These are phyloP conservation scores for Anarsia innoxiella DNA, from an alignment of 2,888 invertebrate genomes.

Conservation along the genomic window DNA sequence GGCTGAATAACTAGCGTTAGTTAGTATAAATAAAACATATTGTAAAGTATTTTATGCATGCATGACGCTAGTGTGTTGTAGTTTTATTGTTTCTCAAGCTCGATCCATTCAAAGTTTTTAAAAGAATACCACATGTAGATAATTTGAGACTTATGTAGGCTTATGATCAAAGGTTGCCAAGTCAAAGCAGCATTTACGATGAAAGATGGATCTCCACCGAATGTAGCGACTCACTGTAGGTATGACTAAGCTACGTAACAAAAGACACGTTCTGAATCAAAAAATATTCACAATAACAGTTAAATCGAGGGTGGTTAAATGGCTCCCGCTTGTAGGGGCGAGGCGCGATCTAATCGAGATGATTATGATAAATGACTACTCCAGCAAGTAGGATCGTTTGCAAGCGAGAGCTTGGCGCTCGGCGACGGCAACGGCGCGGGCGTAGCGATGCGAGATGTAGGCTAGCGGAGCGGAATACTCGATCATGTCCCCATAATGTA, in stretches of 20 bases:
- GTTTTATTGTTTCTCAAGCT: no score
- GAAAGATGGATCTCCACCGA: constrained; percentile 33
- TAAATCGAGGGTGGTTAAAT: constrained; percentile 69
- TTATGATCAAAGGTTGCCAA: constrained; percentile 20
- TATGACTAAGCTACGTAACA: constrained; percentile 35
- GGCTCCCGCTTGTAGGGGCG: constrained; percentile 47
- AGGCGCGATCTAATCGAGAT: constrained; percentile 66
- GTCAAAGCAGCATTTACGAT: constrained; percentile 36
- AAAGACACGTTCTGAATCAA: constrained; percentile 49
- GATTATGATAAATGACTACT: constrained; percentile 68
- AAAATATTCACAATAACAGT: constrained; percentile 65
- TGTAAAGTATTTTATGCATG: no score
- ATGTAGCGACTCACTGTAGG: constrained; percentile 29
- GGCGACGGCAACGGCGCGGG: neutral
- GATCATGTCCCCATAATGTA: no score
- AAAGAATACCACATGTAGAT: no score
- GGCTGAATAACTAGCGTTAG: no score
- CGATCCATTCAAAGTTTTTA: no score
- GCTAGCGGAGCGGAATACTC: constrained; percentile 17
- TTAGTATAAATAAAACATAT: no score
- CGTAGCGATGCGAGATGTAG: constrained; percentile 15
- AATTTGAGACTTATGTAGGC: no score
- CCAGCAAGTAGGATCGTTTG: constrained; percentile 25
- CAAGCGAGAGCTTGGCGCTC: constrained; percentile 15
- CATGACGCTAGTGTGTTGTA: no score